Conservation (phyloP, 2,113 vertebrate species). For the Corvus moneduloides region DNA sequence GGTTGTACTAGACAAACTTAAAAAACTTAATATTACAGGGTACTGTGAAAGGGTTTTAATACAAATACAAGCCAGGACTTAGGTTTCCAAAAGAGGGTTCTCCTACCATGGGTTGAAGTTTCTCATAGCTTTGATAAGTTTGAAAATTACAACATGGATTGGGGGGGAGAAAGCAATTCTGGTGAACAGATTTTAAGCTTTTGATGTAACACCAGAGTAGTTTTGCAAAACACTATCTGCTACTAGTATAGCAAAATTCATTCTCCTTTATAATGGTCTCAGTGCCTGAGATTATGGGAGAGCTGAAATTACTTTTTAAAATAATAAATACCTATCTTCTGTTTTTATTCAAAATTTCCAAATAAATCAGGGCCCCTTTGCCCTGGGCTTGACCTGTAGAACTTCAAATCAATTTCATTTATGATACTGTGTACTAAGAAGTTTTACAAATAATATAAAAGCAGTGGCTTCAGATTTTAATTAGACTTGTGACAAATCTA, state of each 20-base stretch:
- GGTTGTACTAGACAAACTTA: slow-evolving; percentile 8
- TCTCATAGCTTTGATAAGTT: background rate
- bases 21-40: background rate
- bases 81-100: background rate
- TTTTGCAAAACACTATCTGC: background rate
- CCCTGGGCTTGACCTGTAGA: background rate
- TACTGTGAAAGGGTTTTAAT: background rate
- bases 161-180: background rate
- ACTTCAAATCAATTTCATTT: background rate
- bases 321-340: background rate
- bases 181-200: background rate
- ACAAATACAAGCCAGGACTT: background rate
- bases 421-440: background rate
- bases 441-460: background rate
- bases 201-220: background rate
- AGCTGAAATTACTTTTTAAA: background rate
- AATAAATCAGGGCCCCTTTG: background rate
- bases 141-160: background rate
- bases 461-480: background rate
- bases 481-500: background rate
- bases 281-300: background rate
- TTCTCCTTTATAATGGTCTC: background rate
- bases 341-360: slow-evolving; percentile 11
- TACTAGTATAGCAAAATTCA: background rate
- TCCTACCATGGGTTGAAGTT: background rate